phyloP scores from a whole-genome alignment of 2,888 invertebrate species.

The Eupithecia abbreviata region DNA sequence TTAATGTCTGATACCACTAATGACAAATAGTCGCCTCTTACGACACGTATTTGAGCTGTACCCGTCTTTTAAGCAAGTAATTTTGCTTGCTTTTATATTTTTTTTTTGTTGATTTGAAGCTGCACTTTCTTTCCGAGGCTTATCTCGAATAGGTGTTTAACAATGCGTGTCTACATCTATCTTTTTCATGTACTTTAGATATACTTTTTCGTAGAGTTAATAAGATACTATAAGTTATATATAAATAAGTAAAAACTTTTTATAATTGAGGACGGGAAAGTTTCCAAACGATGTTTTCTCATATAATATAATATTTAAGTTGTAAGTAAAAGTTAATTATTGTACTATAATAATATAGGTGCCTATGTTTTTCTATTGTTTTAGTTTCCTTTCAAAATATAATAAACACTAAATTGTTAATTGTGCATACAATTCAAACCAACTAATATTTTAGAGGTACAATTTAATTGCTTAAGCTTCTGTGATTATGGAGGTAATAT shows the following conservation, averaged over 20 bases:
- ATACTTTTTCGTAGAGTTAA: too few species aligned
- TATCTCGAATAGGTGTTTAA: background rate
- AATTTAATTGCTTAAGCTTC: background rate
- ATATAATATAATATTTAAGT: background rate
- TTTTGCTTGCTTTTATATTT: background rate
- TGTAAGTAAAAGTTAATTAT: constrained; percentile 1
- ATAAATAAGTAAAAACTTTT: background rate
- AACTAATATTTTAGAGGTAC: background rate
- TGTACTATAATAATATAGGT: background rate
- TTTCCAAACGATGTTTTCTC: background rate
- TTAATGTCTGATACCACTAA: too few species aligned
- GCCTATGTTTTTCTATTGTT: background rate
- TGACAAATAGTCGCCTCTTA: too few species aligned
- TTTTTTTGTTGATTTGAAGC: background rate
- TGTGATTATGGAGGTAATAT: background rate
- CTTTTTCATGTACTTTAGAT: too few species aligned
- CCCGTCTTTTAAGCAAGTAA: too few species aligned
- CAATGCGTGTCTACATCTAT: background rate
- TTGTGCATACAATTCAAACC: background rate
- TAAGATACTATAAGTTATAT: too few species aligned
- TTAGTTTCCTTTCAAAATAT: background rate
- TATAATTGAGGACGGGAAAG: background rate
- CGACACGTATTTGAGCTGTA: too few species aligned
- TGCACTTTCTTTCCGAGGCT: background rate
- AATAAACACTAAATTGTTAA: background rate